Evolutionary conservation across 1,140 invertebrate species (phyloP).

Genomic region (Zelostemma sp.): DNA sequence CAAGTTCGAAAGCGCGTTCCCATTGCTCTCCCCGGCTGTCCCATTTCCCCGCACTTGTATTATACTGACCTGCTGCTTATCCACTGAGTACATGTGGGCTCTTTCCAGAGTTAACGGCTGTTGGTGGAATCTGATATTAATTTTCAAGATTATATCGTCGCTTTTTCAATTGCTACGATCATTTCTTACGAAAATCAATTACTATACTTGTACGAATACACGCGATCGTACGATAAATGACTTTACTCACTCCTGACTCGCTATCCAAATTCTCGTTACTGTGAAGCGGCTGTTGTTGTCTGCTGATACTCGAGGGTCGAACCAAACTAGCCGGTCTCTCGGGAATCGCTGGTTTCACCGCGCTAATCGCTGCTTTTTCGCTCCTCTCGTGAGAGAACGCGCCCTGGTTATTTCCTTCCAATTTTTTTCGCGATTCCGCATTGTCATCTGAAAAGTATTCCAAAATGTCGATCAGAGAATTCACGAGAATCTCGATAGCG

Average conservation of each 20-base stretch:
- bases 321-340: constrained; percentile 77
- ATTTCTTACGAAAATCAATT: no score
- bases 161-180: no score
- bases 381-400: constrained; percentile 47
- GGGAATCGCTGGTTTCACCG: constrained; percentile 81
- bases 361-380: no score
- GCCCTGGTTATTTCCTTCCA: constrained; percentile 48
- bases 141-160: not conserved
- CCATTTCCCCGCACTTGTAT: constrained; percentile 73
- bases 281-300: constrained; percentile 59
- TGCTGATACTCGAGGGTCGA: constrained; percentile 73
- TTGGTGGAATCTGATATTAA: constrained; percentile 18
- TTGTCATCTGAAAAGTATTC: constrained; percentile 51
- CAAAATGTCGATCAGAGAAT: no score
- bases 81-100: constrained; percentile 77
- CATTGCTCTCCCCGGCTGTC: constrained; percentile 61
- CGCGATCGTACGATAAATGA: not conserved
- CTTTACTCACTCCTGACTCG: constrained; percentile 63
- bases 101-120: constrained; percentile 73
- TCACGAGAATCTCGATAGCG: no score
- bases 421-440: constrained; percentile 63
- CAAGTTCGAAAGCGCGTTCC: constrained; percentile 64
- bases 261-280: constrained; percentile 62
- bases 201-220: not conserved
- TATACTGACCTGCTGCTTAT: constrained; percentile 79